Evolutionary conservation across 1,140 invertebrate species (phyloP).

Genomic region (Dinothrombium tinctorium): DNA sequence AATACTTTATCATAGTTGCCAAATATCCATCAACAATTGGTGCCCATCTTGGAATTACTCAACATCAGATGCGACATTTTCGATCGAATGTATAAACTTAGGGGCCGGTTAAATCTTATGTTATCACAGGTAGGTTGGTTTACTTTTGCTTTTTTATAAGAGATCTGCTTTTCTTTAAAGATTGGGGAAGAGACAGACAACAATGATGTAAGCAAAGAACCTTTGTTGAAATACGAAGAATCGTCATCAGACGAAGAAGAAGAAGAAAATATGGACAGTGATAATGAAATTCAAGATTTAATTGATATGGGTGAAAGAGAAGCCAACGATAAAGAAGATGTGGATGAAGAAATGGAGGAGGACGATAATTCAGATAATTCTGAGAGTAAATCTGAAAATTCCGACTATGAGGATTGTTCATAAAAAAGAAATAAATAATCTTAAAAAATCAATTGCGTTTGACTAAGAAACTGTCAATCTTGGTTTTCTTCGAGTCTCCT

Average conservation of each 20-base stretch:
- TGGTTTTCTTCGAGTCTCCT: too few relatives aligned
- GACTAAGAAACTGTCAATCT: background rate
- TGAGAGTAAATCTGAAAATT: background rate
- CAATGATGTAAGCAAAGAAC: background rate
- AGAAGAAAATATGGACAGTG: background rate
- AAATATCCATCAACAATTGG: slow-evolving; percentile 65
- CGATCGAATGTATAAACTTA: slow-evolving; percentile 3
- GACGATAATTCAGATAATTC: background rate
- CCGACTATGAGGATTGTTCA: too few relatives aligned
- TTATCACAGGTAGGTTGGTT: too few relatives aligned
- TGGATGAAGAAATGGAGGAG: background rate
- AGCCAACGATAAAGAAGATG: background rate
- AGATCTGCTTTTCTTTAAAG: too few relatives aligned
- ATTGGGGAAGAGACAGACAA: background rate
- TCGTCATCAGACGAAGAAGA: slow-evolving; percentile 5
- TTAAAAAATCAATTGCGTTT: background rate
- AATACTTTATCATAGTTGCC: slow-evolving; percentile 61
- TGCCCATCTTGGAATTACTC: background rate
- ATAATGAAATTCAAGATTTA: background rate
- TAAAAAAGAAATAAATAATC: background rate
- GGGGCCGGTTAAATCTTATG: slow-evolving; percentile 6
- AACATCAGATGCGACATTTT: slow-evolving; percentile 2
- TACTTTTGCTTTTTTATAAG: too few relatives aligned
- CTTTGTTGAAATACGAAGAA: slow-evolving; percentile 1
- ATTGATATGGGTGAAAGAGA: background rate